Evolutionary conservation across 2,888 invertebrate species (phyloP), one percentile per base, ranked within the genome.

Genomic region (Cerceris rybyensis): DNA sequence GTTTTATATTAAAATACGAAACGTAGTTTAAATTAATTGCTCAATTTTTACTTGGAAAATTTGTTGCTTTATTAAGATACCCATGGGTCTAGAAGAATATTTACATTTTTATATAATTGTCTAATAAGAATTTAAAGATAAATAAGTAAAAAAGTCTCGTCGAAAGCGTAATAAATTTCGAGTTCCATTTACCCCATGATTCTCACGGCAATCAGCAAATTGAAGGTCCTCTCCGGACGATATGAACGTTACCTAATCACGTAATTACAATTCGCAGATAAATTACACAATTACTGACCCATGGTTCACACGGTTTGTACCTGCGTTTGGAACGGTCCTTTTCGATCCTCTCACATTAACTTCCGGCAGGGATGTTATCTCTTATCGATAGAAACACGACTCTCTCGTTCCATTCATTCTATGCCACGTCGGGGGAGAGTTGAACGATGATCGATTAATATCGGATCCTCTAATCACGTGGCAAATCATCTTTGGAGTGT

Each of bases 291-390:
- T 61, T 42, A 28, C 43, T 17, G 16, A 8, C 6, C 49, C 11
- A 9, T 54, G 59, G 77, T 81, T 85, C 84, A 72, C 85, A 81
- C 84, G 83, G 64, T 73, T 68, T 50, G n/a, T 78, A 79, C 71
- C 83, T 83, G 75, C 70, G 68, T 5, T 50, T 39, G 16, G 16
- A 43, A 11, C 43, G 16, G 42, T 17, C 58, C 60, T 39, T 68
- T 57, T 57, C 50, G 43, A 65, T 72, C 85, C 74, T 85, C 84
- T 76, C 84, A 85, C 84, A 85, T 86, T 85, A 81, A 59, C 54
- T 65, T 54, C 43, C 41, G 28, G 61, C 46, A 46, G 16, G 67
- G 64, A 68, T 75, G 75, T 86, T 86, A 86, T 86, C 86, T 74
- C 43, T 63, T 78, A 81, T 79, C 83, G 79, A 79, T 76, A 68